A percentile compares a stretch with the other conserved stretches of the same genome.
Conservation (phyloP, 92 coral and sea anemone genomes). For the Epizoanthus stellaris region DNA sequence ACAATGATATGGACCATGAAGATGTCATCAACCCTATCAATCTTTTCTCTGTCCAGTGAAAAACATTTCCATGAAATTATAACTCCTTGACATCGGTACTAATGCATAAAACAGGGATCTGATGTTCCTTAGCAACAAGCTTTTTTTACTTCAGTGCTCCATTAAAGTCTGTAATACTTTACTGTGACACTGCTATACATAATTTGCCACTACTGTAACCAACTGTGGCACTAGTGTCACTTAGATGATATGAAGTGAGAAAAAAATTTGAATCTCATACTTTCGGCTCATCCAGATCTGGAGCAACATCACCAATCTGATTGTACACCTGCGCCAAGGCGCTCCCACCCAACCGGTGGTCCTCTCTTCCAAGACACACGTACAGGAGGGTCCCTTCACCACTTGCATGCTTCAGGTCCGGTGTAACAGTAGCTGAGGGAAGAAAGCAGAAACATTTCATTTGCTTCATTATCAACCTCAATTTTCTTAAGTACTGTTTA, state of each 20-base stretch:
- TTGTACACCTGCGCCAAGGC: constrained; percentile 94
- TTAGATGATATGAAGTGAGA: background rate
- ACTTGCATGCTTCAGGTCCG: constrained; percentile 81
- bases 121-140: too few species aligned
- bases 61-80: too few species aligned
- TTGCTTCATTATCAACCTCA: too few species aligned
- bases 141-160: too few species aligned
- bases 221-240: background rate
- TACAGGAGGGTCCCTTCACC: constrained; percentile 63
- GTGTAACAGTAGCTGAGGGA: constrained; percentile 80
- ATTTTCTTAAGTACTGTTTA: too few species aligned
- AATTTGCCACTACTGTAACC: background rate
- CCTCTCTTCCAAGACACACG: constrained; percentile 61
- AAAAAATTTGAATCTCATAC: constrained; percentile 33
- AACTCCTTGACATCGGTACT: too few species aligned
- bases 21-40: too few species aligned
- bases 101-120: too few species aligned
- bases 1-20: too few species aligned
- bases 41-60: too few species aligned
- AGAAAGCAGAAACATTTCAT: background rate
- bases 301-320: constrained; percentile 86
- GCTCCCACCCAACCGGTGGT: constrained; percentile 91
- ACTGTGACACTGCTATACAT: too few species aligned
- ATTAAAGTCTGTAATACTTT: too few species aligned
- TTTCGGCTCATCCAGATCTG: constrained; percentile 85